Evolutionary conservation across 2,113 vertebrate genomes (phyloP).

Genomic region (Xiphias gladius): DNA sequence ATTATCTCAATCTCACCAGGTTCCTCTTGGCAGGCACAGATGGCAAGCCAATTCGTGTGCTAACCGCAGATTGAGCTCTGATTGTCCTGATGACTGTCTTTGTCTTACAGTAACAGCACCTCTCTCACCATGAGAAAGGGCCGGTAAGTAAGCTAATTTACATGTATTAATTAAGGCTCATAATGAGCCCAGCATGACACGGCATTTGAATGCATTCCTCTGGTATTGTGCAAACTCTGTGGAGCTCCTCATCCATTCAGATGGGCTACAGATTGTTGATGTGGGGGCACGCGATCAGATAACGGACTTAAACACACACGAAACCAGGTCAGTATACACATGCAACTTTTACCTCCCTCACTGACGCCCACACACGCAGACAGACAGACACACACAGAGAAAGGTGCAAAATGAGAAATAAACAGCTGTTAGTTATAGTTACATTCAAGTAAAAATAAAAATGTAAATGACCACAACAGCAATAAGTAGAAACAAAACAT

Average conservation of each 20-base stretch:
- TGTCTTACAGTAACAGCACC: constrained; percentile 70
- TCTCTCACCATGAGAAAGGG: constrained; percentile 75
- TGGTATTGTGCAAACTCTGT: constrained; percentile 83
- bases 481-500: constrained; percentile 60
- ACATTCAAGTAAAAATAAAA: constrained; percentile 42
- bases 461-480: constrained; percentile 46
- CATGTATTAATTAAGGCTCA: constrained; percentile 86
- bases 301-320: constrained; percentile 69
- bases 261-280: constrained; percentile 58
- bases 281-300: constrained; percentile 58
- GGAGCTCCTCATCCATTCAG: constrained; percentile 67
- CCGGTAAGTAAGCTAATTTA: constrained; percentile 81
- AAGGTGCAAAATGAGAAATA: constrained; percentile 66
- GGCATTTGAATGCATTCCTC: constrained; percentile 82
- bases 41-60: constrained; percentile 84
- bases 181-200: constrained; percentile 83
- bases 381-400: constrained; percentile 32
- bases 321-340: constrained; percentile 46
- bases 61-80: constrained; percentile 79
- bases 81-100: constrained; percentile 79
- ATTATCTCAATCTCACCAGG: constrained; percentile 56
- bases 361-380: constrained; percentile 3
- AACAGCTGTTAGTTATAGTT: constrained; percentile 58
- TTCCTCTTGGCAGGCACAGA: constrained; percentile 77
- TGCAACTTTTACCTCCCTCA: constrained; percentile 24